Percentiles rank a stretch among this genome's conserved stretches.
Conservation (phyloP, 2,888 invertebrate genomes). For the Himalopsyche kuldschensis region DNA sequence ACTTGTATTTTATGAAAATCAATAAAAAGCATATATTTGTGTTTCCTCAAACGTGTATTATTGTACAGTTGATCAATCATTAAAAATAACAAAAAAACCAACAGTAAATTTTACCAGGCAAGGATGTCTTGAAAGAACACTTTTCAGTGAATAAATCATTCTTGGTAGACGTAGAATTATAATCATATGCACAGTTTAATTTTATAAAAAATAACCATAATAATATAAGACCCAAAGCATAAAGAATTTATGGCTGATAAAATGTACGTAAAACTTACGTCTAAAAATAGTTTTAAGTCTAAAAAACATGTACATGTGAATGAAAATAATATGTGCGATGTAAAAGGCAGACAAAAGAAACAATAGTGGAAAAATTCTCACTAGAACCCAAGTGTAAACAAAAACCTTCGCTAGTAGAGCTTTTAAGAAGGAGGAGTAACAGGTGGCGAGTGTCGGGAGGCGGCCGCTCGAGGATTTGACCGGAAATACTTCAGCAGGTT, state of each 20-base stretch:
- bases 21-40: too few relatives aligned
- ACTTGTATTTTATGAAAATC: too few relatives aligned
- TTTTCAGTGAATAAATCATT: too few relatives aligned
- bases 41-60: too few relatives aligned
- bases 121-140: too few relatives aligned
- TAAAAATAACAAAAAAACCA: too few relatives aligned
- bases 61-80: too few relatives aligned
- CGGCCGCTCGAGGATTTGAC: constrained; percentile 3
- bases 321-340: neutral
- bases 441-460: neutral
- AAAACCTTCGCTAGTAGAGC: neutral
- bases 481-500: neutral
- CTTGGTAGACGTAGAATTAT: too few relatives aligned
- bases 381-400: neutral
- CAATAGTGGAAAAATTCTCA: neutral
- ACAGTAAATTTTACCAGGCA: too few relatives aligned
- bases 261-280: neutral
- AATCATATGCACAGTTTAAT: too few relatives aligned
- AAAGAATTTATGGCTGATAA: neutral
- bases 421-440: constrained; percentile 1
- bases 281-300: neutral
- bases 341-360: neutral
- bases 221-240: too few relatives aligned
- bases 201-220: too few relatives aligned
- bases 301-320: neutral